Evolutionary conservation across 2,113 vertebrate genomes (phyloP).

Genomic region (Ornithorhynchus anatinus): DNA sequence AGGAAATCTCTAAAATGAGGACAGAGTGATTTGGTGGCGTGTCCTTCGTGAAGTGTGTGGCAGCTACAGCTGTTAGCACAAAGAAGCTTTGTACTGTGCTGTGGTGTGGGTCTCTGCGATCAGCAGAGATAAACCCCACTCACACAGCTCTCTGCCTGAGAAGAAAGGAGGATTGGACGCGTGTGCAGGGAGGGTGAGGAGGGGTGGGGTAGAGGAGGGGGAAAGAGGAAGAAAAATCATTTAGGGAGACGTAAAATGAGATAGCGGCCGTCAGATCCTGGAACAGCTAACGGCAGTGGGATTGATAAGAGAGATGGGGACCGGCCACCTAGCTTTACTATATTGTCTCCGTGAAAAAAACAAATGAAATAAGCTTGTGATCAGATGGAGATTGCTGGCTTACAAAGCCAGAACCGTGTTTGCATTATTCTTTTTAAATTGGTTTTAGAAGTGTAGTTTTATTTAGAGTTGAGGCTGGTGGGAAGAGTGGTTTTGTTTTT

Average conservation of each 20-base stretch:
- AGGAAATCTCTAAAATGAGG: conserved; percentile 38
- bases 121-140: conserved; percentile 39
- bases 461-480: conserved; percentile 8
- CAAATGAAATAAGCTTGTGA: conserved; percentile 18
- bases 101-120: conserved; percentile 32
- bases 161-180: conserved; percentile 14
- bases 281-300: conserved; percentile 40
- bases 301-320: conserved; percentile 45
- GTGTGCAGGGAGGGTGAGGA: neutral
- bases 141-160: conserved; percentile 14
- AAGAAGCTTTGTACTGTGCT: conserved; percentile 10
- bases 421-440: neutral
- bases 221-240: neutral
- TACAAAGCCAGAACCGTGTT: conserved; percentile 28
- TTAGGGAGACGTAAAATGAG: conserved; percentile 34
- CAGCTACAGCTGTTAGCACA: conserved; percentile 27
- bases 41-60: neutral
- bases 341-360: conserved; percentile 21
- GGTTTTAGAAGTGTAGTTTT: conserved; percentile 6
- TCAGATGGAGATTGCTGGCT: conserved; percentile 43
- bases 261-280: conserved; percentile 17
- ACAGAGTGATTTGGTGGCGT: conserved; percentile 28
- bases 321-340: conserved; percentile 14
- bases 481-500: neutral
- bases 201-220: neutral